phyloP scores from a whole-genome alignment of 2,888 invertebrate species.

The Trimorus sp. region DNA sequence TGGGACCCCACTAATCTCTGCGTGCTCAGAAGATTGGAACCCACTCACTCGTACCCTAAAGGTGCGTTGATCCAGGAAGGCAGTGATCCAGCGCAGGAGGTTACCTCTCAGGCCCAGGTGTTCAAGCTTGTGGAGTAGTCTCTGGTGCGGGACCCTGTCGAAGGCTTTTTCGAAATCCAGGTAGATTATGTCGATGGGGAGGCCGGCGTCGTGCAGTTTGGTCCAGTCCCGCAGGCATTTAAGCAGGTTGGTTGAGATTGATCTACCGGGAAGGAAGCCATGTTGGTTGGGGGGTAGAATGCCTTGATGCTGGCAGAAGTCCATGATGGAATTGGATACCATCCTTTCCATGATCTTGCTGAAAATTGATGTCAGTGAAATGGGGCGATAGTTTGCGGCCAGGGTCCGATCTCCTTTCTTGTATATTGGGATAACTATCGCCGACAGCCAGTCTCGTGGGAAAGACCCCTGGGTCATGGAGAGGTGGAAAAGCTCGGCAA shows the following conservation, averaged over 20 bases:
- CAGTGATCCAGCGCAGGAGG: background rate
- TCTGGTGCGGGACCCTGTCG: background rate
- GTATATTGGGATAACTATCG: no score
- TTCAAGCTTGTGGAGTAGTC: background rate
- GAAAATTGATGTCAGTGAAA: no score
- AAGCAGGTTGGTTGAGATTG: background rate
- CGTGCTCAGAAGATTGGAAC: no score
- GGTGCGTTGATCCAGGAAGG: background rate
- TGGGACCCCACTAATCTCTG: background rate
- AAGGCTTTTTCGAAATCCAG: constrained; percentile 2
- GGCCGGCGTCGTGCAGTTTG: background rate
- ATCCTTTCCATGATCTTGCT: no score
- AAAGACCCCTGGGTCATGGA: no score
- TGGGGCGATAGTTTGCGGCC: no score
- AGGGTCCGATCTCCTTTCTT: no score
- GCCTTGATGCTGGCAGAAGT: background rate
- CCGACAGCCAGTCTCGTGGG: no score
- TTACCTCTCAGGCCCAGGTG: background rate
- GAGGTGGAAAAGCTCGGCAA: no score
- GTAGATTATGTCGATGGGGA: background rate
- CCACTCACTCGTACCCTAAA: background rate
- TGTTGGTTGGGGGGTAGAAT: background rate
- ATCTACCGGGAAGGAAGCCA: background rate
- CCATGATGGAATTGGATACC: no score
- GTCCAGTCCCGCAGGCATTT: background rate